Percentiles rank a stretch among this genome's conserved stretches.
Evolutionary conservation across 2,797 vertebrate species (phyloP).

Genomic region (Neopelma chrysocephalum): DNA sequence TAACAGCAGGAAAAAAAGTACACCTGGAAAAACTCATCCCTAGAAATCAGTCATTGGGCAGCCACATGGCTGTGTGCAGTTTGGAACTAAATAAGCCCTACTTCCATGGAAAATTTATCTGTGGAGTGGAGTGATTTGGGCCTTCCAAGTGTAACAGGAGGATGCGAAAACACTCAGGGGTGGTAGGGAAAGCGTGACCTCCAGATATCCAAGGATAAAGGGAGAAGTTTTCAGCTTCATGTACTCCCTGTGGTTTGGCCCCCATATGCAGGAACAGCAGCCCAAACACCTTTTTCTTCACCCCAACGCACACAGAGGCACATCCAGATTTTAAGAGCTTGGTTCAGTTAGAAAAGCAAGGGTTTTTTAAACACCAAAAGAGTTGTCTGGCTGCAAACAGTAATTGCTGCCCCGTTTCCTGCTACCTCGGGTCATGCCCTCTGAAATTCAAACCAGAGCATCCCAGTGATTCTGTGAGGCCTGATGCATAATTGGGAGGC

Average conservation of each 20-base stretch:
- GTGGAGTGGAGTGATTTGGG: neutral
- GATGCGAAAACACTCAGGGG: neutral
- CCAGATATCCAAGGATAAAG: neutral
- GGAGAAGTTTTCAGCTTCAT: neutral
- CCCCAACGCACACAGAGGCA: neutral
- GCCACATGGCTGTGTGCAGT: neutral
- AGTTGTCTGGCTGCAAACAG: neutral
- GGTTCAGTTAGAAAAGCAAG: neutral
- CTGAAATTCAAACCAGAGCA: neutral
- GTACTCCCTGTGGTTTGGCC: neutral
- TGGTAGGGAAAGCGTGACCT: neutral
- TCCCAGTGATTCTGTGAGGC: neutral
- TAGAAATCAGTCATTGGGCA: neutral
- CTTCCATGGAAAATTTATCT: neutral
- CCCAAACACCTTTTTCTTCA: neutral
- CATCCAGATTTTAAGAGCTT: neutral
- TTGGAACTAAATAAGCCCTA: neutral
- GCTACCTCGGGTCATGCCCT: neutral
- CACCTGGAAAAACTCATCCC: neutral
- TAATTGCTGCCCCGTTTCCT: neutral
- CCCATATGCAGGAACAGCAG: neutral
- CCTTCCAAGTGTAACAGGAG: neutral
- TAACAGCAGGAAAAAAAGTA: neutral
- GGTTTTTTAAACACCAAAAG: neutral
- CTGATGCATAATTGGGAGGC: neutral